These are phyloP conservation scores for Protobothrops mucrosquamatus DNA, from an alignment of 2,113 vertebrate genomes.

Conservation along the genomic window DNA sequence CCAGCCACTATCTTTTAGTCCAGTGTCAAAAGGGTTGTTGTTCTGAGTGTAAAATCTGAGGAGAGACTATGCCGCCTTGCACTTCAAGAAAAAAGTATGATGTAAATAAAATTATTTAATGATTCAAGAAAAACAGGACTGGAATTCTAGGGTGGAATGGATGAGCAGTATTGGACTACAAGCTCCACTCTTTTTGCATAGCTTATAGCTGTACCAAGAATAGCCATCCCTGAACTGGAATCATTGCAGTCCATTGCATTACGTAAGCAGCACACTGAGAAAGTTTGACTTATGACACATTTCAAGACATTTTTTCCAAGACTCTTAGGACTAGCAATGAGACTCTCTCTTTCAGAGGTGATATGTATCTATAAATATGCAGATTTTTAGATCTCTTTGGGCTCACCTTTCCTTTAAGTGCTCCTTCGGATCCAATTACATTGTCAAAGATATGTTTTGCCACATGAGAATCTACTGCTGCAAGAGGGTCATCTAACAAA, in stretches of 20 bases:
- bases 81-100: neutral
- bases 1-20: neutral
- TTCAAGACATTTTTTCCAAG: neutral
- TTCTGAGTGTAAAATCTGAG: neutral
- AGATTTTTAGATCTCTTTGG: neutral
- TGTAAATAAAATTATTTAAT: neutral
- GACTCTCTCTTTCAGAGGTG: neutral
- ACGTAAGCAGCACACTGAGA: neutral
- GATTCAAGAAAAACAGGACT: neutral
- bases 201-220: neutral
- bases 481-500: slow-evolving; percentile 92
- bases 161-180: neutral
- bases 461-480: slow-evolving; percentile 92
- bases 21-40: neutral
- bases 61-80: neutral
- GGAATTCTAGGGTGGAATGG: neutral
- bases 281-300: neutral
- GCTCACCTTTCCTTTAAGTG: slow-evolving; percentile 85
- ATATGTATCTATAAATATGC: neutral
- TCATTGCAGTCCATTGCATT: neutral
- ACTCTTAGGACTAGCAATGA: neutral
- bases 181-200: neutral
- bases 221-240: neutral
- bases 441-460: slow-evolving; percentile 95
- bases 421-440: slow-evolving; percentile 89